Base-by-base conservation (phyloP, 1,140 invertebrate species). In the Bathynomus jamesi region DNA sequence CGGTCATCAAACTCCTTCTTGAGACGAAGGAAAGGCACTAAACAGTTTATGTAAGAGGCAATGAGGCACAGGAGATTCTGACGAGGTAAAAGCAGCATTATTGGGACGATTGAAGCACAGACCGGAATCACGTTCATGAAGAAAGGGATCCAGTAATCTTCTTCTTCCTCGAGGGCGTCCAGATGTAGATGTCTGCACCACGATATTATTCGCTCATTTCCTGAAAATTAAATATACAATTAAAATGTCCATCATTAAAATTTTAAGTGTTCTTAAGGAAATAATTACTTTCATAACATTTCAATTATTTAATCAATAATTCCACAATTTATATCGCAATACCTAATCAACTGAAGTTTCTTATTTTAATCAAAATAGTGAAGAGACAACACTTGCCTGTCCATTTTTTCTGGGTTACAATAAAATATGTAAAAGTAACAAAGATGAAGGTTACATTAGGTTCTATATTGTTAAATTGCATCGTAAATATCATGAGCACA, bases 401-500 rank as follows among this genome's bases (percentile, higher is more conserved):
- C 73, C 78, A 78, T 40, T 46, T 73, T 27, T 72, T 76, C 25
- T 80, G 78, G 10, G 81, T 78, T 3, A 80, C n/a, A 3, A 78
- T 46, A 62, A 79, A 81, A 71, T 80, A 81, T 0, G 78, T 1
- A 21, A 72, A 68, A 13, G 80, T 81, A 11, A 78, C 53, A 3
- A 72, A 17, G 17, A 81, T 77, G 64, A 78, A 81, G 4, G 24
- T 2, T 21, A 75, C 71, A 3, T 74, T 77, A 11, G 80, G 79
- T 30, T 80, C 78, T 10, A 80, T 73, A 67, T 80, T 75, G 29
- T 76, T 71, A 69, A 79, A 78, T 30, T 79, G 76, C 10, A 78
- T 27, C 3, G 76, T 78, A 63, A 80, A 77, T 40, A 75, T 78
- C 3, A 79, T 70, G 21, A 80, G 66, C 13, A 78, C 77, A 61